A percentile compares a stretch with the other conserved stretches of the same genome.
These are phyloP conservation scores for Scophthalmus maximus DNA, from an alignment of 2,113 vertebrate genomes.

Conservation along the genomic window DNA sequence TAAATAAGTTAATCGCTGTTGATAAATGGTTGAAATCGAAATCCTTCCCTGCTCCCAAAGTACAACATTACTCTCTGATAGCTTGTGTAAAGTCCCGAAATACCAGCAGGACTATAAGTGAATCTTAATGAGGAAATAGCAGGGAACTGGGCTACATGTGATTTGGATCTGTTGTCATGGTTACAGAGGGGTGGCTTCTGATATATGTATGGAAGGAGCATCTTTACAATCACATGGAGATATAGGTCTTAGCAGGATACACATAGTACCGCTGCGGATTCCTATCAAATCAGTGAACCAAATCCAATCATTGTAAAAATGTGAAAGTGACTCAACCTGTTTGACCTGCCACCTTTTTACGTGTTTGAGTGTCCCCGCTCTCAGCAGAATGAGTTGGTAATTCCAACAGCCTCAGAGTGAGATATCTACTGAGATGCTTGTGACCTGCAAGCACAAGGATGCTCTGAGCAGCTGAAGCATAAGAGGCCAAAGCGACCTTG, in stretches of 20 bases:
- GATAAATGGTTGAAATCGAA: background rate
- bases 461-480: background rate
- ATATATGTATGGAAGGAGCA: background rate
- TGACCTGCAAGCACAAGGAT: background rate
- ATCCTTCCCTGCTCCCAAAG: background rate
- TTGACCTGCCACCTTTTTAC: background rate
- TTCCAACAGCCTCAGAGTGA: background rate
- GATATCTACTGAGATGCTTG: background rate
- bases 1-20: too few relatives aligned
- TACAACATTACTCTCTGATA: background rate
- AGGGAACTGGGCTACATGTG: conserved; percentile 4
- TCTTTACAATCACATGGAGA: background rate
- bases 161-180: conserved; percentile 25
- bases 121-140: conserved; percentile 16
- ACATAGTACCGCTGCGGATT: too few relatives aligned
- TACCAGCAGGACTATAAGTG: conserved; percentile 2
- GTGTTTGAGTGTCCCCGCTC: background rate
- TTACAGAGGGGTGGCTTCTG: conserved; percentile 16
- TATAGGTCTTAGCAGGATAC: background rate
- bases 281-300: too few relatives aligned
- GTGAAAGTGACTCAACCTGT: too few relatives aligned
- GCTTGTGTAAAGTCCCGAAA: background rate
- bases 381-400: background rate
- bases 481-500: background rate
- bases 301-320: too few relatives aligned